These are phyloP conservation scores for Pyrrhura leucotis DNA, from an alignment of 2,797 vertebrate genomes.

Conservation along the genomic window DNA sequence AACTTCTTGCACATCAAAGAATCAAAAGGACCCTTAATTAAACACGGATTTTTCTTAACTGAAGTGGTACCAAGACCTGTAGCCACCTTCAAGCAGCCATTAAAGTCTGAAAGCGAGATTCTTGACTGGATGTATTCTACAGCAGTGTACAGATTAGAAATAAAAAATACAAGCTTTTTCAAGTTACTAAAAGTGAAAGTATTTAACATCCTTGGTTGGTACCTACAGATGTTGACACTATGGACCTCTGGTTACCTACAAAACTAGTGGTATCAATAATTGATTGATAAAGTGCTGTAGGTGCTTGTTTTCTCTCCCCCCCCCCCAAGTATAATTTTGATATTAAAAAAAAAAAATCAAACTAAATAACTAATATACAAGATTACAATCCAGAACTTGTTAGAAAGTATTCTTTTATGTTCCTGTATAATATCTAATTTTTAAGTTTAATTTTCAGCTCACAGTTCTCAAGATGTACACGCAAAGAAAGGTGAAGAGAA, in stretches of 20 bases:
- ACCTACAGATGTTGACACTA: not conserved
- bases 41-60: not conserved
- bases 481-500: conserved; percentile 63
- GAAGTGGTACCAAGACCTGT: not conserved
- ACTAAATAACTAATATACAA: not conserved
- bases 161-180: not conserved
- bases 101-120: not conserved
- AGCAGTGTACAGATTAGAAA: not conserved
- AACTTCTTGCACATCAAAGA: not conserved
- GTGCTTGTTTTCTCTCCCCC: not conserved
- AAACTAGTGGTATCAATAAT: not conserved
- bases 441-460: conserved; percentile 41
- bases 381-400: conserved; percentile 13
- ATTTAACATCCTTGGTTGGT: not conserved
- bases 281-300: not conserved
- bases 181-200: not conserved
- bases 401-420: not conserved
- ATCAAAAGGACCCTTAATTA: not conserved
- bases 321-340: not conserved
- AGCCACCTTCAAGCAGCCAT: not conserved
- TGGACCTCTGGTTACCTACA: not conserved
- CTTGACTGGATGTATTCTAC: not conserved
- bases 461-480: conserved; percentile 34
- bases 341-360: not conserved
- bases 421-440: conserved; percentile 2